A percentile compares a stretch with the other conserved stretches of the same genome.
phyloP scores from a whole-genome alignment of 2,888 invertebrate genomes.

The Masnerella sp. region DNA sequence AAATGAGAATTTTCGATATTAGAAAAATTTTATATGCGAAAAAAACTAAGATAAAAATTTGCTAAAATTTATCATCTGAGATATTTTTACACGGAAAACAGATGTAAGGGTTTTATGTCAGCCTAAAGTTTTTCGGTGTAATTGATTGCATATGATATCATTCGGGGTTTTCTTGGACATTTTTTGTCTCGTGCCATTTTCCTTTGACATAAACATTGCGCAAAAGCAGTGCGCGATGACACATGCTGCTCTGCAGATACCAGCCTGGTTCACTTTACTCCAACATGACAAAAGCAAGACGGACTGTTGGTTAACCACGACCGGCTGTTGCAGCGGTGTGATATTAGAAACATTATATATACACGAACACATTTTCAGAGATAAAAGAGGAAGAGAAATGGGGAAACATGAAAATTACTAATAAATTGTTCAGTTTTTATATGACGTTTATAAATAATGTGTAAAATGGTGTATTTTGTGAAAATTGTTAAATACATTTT shows the following conservation, averaged over 20 bases:
- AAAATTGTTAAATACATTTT: too few relatives aligned
- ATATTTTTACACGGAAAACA: too few relatives aligned
- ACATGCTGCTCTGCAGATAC: conserved; percentile 55
- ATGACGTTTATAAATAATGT: too few relatives aligned
- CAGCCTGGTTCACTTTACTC: conserved; percentile 53
- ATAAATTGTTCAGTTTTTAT: too few relatives aligned
- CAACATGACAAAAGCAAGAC: conserved; percentile 58
- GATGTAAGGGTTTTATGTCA: too few relatives aligned
- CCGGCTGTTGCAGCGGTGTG: conserved; percentile 54
- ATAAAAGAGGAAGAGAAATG: too few relatives aligned
- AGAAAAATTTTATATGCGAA: too few relatives aligned
- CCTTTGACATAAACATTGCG: conserved; percentile 54
- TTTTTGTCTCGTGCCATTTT: conserved; percentile 30
- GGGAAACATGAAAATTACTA: too few relatives aligned
- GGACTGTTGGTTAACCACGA: conserved; percentile 58
- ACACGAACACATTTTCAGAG: neutral
- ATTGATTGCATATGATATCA: conserved; percentile 35
- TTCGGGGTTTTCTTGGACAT: conserved; percentile 30
- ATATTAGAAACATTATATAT: conserved; percentile 49
- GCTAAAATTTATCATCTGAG: too few relatives aligned
- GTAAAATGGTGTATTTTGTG: too few relatives aligned
- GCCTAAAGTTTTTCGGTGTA: conserved; percentile 40
- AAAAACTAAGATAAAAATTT: too few relatives aligned
- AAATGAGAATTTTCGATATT: too few relatives aligned
- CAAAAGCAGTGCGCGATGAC: conserved; percentile 50